Evolutionary conservation across 2,888 invertebrate genomes (phyloP).

Genomic region (Ophion ellenae): DNA sequence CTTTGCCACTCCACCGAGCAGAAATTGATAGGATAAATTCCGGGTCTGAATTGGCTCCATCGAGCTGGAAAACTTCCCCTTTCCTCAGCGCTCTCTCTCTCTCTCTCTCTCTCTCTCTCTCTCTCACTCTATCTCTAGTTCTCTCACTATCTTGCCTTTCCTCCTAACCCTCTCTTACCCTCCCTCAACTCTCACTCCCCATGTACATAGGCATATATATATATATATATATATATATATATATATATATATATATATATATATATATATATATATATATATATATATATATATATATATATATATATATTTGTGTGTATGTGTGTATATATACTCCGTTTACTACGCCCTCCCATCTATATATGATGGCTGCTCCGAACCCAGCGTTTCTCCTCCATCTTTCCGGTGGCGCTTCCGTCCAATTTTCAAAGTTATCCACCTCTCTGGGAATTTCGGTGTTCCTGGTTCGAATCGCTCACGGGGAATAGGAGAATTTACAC

Average conservation of each 20-base stretch:
- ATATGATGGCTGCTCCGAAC: constrained; percentile 58
- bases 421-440: constrained; percentile 46
- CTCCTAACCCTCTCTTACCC: constrained; percentile 55
- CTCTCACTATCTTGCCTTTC: constrained; percentile 57
- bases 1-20: constrained; percentile 87
- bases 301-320: not conserved
- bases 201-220: not conserved
- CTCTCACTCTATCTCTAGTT: constrained; percentile 55
- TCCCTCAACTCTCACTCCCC: constrained; percentile 31
- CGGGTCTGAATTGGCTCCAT: constrained; percentile 87
- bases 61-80: constrained; percentile 85
- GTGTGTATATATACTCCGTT: constrained; percentile 36
- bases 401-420: constrained; percentile 48
- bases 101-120: constrained; percentile 38
- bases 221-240: not conserved
- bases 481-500: not conserved
- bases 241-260: not conserved
- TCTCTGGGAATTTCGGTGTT: constrained; percentile 5
- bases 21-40: constrained; percentile 88
- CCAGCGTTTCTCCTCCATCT: constrained; percentile 58
- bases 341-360: constrained; percentile 60
- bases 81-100: constrained; percentile 61
- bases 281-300: not conserved
- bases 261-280: not conserved
- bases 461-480: not conserved